Conservation (phyloP, 2,888 invertebrate genomes). For the Tetranychus truncatus region DNA sequence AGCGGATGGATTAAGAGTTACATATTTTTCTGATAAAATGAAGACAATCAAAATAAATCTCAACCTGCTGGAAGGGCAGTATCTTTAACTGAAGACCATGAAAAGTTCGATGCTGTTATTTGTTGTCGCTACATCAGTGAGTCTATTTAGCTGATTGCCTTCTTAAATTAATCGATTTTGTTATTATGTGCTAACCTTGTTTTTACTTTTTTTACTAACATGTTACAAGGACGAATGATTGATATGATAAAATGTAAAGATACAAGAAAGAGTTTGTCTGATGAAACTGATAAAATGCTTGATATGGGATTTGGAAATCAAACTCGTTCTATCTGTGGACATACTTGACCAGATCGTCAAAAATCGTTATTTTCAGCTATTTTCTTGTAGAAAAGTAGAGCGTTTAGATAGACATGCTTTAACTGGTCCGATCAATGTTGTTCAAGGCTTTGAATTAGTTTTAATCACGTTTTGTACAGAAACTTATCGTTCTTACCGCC, state of each 20-base stretch:
- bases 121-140: constrained; percentile 40
- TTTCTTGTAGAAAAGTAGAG: constrained; percentile 75
- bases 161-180: too few species aligned
- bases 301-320: constrained; percentile 93
- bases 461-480: too few species aligned
- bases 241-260: constrained; percentile 94
- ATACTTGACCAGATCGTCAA: constrained; percentile 87
- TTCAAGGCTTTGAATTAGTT: constrained; percentile 43
- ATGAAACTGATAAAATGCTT: constrained; percentile 98
- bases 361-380: constrained; percentile 93
- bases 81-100: constrained; percentile 24
- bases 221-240: constrained; percentile 54
- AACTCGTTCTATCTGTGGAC: constrained; percentile 89
- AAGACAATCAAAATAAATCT: constrained; percentile 86
- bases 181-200: neutral
- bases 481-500: too few species aligned
- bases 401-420: constrained; percentile 79
- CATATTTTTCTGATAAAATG: constrained; percentile 94
- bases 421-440: constrained; percentile 78
- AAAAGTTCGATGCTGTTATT: constrained; percentile 26
- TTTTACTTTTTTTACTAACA: constrained; percentile 35
- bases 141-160: too few species aligned
- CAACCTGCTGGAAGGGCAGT: constrained; percentile 46
- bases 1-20: constrained; percentile 76
- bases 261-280: constrained; percentile 73